Percentiles rank a stretch among this genome's conserved stretches.
These are phyloP conservation scores for Smutsia temminckii DNA, from an alignment of 2,797 vertebrate genomes.

Conservation along the genomic window DNA sequence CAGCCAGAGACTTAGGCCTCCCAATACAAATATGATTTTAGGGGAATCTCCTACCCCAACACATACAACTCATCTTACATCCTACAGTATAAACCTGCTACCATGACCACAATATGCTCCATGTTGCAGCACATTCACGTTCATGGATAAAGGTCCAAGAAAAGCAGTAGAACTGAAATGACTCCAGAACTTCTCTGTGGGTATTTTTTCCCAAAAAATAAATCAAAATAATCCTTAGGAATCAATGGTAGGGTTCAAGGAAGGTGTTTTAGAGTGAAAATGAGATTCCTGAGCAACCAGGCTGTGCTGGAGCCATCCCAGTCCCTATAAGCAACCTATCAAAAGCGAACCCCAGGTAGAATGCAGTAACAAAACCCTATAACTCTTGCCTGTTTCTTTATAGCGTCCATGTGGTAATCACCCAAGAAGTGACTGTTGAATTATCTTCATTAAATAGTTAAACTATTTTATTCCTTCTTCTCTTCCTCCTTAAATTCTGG, in stretches of 20 bases:
- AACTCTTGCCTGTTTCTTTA: neutral
- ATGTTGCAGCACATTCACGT: neutral
- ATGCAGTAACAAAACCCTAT: neutral
- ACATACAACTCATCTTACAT: neutral
- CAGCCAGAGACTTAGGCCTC: neutral
- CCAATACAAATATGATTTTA: neutral
- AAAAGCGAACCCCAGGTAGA: neutral
- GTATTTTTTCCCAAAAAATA: neutral
- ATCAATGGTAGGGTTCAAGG: neutral
- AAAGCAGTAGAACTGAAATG: neutral
- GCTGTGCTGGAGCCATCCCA: neutral
- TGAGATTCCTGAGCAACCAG: neutral
- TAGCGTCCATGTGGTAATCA: neutral
- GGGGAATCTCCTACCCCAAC: neutral
- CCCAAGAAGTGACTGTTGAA: neutral
- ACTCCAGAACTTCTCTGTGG: neutral
- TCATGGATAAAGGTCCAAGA: neutral
- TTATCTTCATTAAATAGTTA: conserved; percentile 21
- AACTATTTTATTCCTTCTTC: neutral
- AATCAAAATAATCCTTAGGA: neutral
- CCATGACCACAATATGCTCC: neutral
- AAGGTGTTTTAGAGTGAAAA: neutral
- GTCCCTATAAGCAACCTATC: neutral
- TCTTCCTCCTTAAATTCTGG: neutral
- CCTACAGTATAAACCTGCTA: neutral